Evolutionary conservation across 2,888 invertebrate genomes (phyloP), one percentile per base, ranked within the genome.

Genomic region (Cremastinae sp.): DNA sequence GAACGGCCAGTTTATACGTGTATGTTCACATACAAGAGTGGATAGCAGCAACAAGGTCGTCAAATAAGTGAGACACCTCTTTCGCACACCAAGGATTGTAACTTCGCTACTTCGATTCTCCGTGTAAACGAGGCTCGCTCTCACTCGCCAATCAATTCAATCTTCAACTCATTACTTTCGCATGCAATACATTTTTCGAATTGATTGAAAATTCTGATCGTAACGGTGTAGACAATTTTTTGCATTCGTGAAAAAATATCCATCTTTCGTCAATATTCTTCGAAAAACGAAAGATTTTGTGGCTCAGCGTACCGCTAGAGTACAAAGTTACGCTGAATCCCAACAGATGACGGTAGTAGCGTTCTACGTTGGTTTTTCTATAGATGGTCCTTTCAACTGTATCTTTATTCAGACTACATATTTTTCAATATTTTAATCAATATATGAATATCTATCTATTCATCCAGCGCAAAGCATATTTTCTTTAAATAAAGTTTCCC

Each of bases 271-370:
- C 69, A 45, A 68, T 75, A 73, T 75, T 62, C 62, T 20, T 55
- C 45, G 58, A 59, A 70, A 55, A 43, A 49, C 62, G 28, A 22
- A 55, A n/a, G 12, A 55, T 62, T 35, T 62, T 45, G 37, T 49
- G 75, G 66, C 79, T 72, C 78, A 62, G 80, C 28, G 20, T 20
- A 14, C 35, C 45, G 65, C 28, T 28, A 28, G 2, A 28, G 78
- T 65, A 64, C 53, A 64, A 74, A 80, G 85, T 86, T 85, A 79
- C 41, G 49, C 35, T 51, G 55, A 18, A 53, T 66, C 51, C 86
- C 84, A 84, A 74, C 83, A 86, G 86, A 86, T 86, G 86, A 78
- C 86, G 80, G 53, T 83, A 86, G 79, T 51, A 62, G 55, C 61
- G 58, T 65, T 65, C 74, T 65, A 55, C 49, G 70, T 56, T 16